A percentile compares a stretch with the other conserved stretches of the same genome.
phyloP scores from a whole-genome alignment of 1,140 invertebrate genomes.

The Musca domestica region DNA sequence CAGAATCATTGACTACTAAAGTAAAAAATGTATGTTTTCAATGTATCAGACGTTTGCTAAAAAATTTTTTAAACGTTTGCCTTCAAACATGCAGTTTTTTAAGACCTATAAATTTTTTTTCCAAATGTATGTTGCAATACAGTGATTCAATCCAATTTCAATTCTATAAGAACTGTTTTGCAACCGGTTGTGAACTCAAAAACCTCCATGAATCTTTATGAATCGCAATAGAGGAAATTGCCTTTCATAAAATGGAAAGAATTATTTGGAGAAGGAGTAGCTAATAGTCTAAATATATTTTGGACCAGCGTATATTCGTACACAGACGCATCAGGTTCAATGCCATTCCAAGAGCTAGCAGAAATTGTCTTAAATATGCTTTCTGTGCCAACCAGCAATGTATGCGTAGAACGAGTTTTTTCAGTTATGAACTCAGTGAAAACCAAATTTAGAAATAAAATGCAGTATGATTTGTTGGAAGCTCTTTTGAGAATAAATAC shows the following conservation, averaged over 20 bases:
- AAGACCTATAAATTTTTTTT: not conserved
- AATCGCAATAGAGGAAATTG: not conserved
- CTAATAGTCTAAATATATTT: not conserved
- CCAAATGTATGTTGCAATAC: not conserved
- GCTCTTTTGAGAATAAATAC: too few relatives aligned
- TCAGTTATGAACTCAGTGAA: too few relatives aligned
- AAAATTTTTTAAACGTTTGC: not conserved
- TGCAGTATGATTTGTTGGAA: too few relatives aligned
- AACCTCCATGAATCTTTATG: not conserved
- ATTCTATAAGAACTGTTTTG: not conserved
- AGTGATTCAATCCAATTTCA: not conserved
- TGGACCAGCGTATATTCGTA: too few relatives aligned
- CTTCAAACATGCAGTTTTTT: not conserved
- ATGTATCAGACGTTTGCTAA: not conserved
- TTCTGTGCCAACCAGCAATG: not conserved
- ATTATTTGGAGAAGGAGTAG: not conserved
- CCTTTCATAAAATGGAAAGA: not conserved
- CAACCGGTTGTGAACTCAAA: not conserved
- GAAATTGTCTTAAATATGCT: not conserved
- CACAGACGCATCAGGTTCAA: not conserved
- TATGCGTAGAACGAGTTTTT: not conserved
- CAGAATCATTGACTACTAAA: not conserved
- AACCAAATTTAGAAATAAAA: too few relatives aligned
- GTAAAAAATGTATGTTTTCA: not conserved
- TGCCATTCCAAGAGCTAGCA: not conserved